Conservation (phyloP, 2,113 vertebrate genomes). For the Ctenomys sociabilis region DNA sequence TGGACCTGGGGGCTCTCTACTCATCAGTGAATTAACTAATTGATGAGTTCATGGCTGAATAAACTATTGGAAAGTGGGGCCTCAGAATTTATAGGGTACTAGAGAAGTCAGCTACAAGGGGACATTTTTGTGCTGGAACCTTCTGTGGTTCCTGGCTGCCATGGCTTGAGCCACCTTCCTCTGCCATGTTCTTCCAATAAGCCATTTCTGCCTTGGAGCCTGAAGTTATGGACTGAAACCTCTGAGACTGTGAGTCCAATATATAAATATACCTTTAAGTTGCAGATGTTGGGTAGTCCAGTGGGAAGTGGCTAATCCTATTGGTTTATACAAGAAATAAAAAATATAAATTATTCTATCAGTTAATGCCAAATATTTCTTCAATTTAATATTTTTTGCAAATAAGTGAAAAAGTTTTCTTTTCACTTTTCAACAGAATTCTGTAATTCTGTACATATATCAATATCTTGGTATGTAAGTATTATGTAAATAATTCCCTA, state of each 20-base stretch:
- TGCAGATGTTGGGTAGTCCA: neutral
- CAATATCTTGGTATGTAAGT: conserved; percentile 50
- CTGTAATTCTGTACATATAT: conserved; percentile 59
- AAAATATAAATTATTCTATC: conserved; percentile 51
- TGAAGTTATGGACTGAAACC: neutral
- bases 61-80: neutral
- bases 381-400: conserved; percentile 70
- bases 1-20: neutral
- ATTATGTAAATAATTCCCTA: conserved; percentile 70
- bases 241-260: neutral
- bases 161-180: neutral
- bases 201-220: neutral
- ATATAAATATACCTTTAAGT: neutral
- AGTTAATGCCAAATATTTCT: conserved; percentile 64
- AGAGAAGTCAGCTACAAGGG: neutral
- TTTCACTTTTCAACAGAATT: conserved; percentile 9
- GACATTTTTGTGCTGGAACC: neutral
- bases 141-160: neutral
- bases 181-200: neutral
- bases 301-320: neutral
- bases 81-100: neutral
- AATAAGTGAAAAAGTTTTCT: conserved; percentile 51
- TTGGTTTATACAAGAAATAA: neutral
- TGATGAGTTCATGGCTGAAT: neutral
- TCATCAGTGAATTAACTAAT: neutral